A percentile compares a stretch with the other conserved stretches of the same genome.
Conservation (phyloP, 1,140 invertebrate genomes). For the Magallana gigas region DNA sequence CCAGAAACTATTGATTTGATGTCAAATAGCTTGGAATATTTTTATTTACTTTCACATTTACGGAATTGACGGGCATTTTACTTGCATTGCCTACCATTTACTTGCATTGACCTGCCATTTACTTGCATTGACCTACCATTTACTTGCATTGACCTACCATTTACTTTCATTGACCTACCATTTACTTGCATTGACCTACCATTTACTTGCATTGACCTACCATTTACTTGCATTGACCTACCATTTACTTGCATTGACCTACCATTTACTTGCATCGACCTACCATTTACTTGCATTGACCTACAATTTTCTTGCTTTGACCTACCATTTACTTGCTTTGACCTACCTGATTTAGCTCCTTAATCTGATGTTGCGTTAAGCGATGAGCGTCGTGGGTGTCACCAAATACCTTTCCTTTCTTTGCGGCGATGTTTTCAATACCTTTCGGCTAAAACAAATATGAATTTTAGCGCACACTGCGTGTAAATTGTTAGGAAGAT, state of each 20-base stretch:
- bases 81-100: neutral
- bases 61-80: neutral
- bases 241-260: neutral
- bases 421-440: neutral
- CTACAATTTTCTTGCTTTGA: neutral
- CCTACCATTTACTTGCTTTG: neutral
- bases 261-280: neutral
- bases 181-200: too few species aligned
- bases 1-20: too few species aligned
- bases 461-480: too few species aligned
- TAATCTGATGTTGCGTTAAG: neutral
- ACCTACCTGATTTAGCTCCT: neutral
- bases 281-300: too few species aligned
- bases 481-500: too few species aligned
- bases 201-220: neutral
- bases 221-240: too few species aligned
- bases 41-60: too few species aligned
- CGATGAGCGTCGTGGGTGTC: constrained; percentile 8
- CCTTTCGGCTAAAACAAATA: neutral
- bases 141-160: too few species aligned
- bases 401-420: constrained; percentile 18
- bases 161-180: neutral
- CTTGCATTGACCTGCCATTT: too few species aligned
- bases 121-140: neutral
- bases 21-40: too few species aligned